phyloP scores from a whole-genome alignment of 2,113 vertebrate genomes.

The Dipodomys ordii region DNA sequence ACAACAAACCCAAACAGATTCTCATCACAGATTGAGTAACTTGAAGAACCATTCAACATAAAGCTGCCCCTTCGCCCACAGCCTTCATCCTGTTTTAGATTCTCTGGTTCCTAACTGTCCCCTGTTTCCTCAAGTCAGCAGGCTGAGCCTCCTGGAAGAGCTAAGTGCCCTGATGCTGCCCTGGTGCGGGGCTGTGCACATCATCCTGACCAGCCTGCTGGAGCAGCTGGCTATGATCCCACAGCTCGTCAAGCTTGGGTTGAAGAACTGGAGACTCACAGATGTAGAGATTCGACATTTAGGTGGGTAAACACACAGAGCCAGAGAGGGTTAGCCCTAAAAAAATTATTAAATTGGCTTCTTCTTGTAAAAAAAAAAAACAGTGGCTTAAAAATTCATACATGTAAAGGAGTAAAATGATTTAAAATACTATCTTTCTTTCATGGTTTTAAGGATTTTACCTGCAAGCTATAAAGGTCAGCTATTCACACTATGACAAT shows the following conservation, averaged over 20 bases:
- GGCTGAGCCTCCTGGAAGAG: slow-evolving; percentile 59
- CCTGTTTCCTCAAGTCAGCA: slow-evolving; percentile 69
- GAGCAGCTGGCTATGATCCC: slow-evolving; percentile 56
- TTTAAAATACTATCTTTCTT: background rate
- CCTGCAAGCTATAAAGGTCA: background rate
- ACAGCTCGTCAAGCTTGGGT: slow-evolving; percentile 68
- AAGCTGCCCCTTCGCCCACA: background rate
- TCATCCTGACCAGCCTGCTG: slow-evolving; percentile 60
- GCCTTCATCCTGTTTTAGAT: background rate
- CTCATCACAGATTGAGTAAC: background rate
- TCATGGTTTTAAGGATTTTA: slow-evolving; percentile 6
- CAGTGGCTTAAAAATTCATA: background rate
- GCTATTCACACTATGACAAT: background rate
- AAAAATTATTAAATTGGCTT: background rate
- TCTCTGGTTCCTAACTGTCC: slow-evolving; percentile 17
- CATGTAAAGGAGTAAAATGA: background rate
- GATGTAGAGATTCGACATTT: slow-evolving; percentile 75
- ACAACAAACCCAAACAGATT: background rate
- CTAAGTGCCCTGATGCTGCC: slow-evolving; percentile 76
- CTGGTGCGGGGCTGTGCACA: slow-evolving; percentile 39
- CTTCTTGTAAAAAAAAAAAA: background rate
- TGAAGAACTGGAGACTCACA: slow-evolving; percentile 79
- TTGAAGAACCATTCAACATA: background rate
- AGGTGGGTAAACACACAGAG: slow-evolving; percentile 51
- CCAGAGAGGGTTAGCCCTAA: background rate